A percentile compares a stretch with the other conserved stretches of the same genome.
These are phyloP conservation scores for Chondrilla cf. caribensis DNA, from an alignment of 37 sponge, comb jelly and placozoan species.

Conservation along the genomic window DNA sequence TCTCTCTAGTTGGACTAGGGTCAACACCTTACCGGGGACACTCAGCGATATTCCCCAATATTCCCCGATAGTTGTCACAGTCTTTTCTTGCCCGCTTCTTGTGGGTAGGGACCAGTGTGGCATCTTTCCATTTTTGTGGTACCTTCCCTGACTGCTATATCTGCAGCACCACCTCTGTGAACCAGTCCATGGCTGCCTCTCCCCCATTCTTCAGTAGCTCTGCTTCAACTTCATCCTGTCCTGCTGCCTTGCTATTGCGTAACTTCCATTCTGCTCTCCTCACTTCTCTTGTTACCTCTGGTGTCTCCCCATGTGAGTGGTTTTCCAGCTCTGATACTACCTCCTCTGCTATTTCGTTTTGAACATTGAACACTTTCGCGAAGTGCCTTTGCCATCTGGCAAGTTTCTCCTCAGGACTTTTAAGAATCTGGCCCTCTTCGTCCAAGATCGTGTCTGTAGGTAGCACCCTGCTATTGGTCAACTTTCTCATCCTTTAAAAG, in stretches of 20 bases:
- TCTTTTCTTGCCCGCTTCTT: neutral
- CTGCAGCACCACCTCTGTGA: neutral
- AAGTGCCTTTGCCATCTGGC: neutral
- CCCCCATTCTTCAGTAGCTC: too few relatives aligned
- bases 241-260: neutral
- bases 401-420: neutral
- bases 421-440: neutral
- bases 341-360: neutral
- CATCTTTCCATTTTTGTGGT: neutral
- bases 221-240: neutral
- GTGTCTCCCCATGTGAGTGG: neutral
- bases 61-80: neutral
- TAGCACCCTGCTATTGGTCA: neutral
- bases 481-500: neutral
- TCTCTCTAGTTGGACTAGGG: too few relatives aligned
- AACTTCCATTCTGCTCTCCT: neutral
- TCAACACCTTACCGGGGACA: too few relatives aligned
- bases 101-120: neutral
- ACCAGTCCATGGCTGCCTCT: neutral
- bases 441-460: neutral
- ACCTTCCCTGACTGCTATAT: neutral
- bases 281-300: neutral
- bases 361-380: neutral
- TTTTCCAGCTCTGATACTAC: neutral
- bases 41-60: neutral